A percentile compares a stretch with the other conserved stretches of the same genome.
Evolutionary conservation across 2,113 vertebrate genomes (phyloP).

Genomic region (Siphamia tubifer): DNA sequence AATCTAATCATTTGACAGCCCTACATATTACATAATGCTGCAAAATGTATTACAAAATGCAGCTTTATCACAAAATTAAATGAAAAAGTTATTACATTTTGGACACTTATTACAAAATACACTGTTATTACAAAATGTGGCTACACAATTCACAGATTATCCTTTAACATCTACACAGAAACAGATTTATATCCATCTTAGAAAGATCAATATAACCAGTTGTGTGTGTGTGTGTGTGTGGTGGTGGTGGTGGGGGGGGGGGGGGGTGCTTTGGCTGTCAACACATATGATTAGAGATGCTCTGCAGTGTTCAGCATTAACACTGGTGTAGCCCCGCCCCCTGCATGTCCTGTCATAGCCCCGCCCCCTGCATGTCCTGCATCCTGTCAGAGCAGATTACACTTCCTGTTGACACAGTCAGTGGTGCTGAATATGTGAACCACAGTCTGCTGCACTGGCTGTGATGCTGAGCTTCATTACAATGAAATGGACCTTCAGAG

Average conservation of each 20-base stretch:
- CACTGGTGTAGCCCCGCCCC: neutral
- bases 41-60: no score
- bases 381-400: slow-evolving; percentile 42
- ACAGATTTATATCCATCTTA: slow-evolving; percentile 12
- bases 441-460: neutral
- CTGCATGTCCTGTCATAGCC: neutral
- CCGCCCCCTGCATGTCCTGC: neutral
- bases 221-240: no score
- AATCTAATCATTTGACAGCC: no score
- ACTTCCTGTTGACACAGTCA: neutral
- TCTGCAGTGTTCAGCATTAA: slow-evolving; percentile 25
- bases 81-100: no score
- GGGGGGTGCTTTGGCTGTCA: neutral
- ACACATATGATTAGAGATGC: slow-evolving; percentile 11
- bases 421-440: neutral
- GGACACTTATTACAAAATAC: no score
- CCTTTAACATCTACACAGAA: slow-evolving; percentile 4
- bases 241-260: no score
- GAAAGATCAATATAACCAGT: slow-evolving; percentile 45
- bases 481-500: neutral
- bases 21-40: no score
- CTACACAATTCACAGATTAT: slow-evolving; percentile 22
- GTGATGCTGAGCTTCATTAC: slow-evolving; percentile 7
- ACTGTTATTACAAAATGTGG: no score
- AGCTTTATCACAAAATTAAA: no score